phyloP scores from a whole-genome alignment of 2,797 vertebrate genomes.

The Rousettus madagascariensis region DNA sequence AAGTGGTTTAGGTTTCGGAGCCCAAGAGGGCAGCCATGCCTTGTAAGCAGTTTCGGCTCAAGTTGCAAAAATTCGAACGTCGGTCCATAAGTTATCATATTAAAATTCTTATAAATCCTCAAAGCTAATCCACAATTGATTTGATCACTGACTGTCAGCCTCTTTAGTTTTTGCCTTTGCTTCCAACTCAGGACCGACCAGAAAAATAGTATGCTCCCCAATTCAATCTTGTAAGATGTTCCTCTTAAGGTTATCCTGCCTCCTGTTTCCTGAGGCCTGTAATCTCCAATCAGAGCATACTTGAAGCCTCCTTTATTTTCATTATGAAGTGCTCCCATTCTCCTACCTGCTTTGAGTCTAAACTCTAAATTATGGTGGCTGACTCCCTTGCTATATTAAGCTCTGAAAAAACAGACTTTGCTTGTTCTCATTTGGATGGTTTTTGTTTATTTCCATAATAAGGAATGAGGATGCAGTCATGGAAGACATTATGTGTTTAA shows the following conservation, averaged over 20 bases:
- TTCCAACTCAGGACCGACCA: neutral
- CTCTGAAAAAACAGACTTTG: neutral
- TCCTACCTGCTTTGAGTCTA: neutral
- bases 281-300: neutral
- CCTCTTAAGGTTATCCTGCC: neutral
- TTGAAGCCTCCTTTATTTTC: neutral
- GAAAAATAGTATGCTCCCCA: neutral
- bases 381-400: neutral
- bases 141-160: neutral
- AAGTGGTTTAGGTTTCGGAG: neutral
- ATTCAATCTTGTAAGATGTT: neutral
- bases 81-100: neutral
- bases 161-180: neutral
- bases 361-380: neutral
- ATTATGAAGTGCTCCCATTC: neutral
- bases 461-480: slow-evolving; percentile 94
- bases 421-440: neutral
- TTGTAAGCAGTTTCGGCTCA: neutral
- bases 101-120: neutral
- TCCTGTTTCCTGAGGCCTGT: neutral
- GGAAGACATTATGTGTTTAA: slow-evolving; percentile 90
- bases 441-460: slow-evolving; percentile 59
- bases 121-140: neutral
- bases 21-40: neutral
- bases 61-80: neutral